These are phyloP conservation scores for Syrphus vitripennis DNA, from an alignment of 2,888 invertebrate genomes.

Conservation along the genomic window DNA sequence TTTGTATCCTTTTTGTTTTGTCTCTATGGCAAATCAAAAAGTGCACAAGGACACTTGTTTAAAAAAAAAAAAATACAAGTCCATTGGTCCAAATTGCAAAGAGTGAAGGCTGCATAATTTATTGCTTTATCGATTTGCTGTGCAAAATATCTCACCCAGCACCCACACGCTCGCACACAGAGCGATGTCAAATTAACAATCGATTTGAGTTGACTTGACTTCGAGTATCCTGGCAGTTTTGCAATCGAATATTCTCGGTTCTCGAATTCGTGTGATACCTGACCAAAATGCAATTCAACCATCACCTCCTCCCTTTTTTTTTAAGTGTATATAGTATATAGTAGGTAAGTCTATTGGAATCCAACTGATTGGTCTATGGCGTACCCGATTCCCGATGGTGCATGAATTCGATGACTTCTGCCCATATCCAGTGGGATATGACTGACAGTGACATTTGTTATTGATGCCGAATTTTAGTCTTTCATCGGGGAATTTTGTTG, in stretches of 20 bases:
- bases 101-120: slow-evolving; percentile 48
- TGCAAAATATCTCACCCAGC: slow-evolving; percentile 22
- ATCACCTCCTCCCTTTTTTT: background rate
- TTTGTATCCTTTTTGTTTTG: slow-evolving; percentile 22
- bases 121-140: slow-evolving; percentile 53
- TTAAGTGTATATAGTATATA: background rate
- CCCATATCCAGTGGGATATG: background rate
- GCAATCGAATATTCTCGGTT: background rate
- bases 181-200: slow-evolving; percentile 58
- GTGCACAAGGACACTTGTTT: slow-evolving; percentile 43
- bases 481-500: slow-evolving; percentile 61
- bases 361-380: background rate
- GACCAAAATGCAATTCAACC: slow-evolving; percentile 33
- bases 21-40: slow-evolving; percentile 11
- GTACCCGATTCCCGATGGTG: background rate
- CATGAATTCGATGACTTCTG: slow-evolving; percentile 5
- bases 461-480: slow-evolving; percentile 54
- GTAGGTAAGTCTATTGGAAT: background rate
- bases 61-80: background rate
- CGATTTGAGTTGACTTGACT: slow-evolving; percentile 48
- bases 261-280: slow-evolving; percentile 30
- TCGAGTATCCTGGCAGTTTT: slow-evolving; percentile 1
- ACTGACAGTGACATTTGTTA: slow-evolving; percentile 57
- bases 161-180: slow-evolving; percentile 15
- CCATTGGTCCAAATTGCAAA: slow-evolving; percentile 30